Evolutionary conservation across 1,140 invertebrate species (phyloP), one percentile per base, ranked within the genome.

Genomic region (Drosophila cardini): DNA sequence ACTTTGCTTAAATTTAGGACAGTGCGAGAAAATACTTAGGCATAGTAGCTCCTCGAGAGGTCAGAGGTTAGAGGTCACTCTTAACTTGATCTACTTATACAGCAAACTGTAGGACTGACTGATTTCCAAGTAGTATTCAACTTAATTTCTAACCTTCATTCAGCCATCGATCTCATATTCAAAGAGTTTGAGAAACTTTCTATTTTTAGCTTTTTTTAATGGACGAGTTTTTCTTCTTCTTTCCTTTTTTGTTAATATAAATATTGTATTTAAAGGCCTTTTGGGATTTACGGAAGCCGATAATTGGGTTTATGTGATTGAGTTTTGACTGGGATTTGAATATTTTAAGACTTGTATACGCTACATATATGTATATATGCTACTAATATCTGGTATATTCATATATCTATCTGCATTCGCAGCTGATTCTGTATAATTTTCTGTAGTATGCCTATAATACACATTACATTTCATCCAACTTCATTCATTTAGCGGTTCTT

Each of bases 141-240:
- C 46, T 50, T 50, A 30, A 2, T 8, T 30, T 21, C 46, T 50
- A 6, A 26, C 3, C n/a, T 52, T 13, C n/a, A 15, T 30, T 52
- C 26, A 50, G 48, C 48, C 48, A 21, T 36, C 46, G 21, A 40
- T 53, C 45, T 38, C 38, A 26, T 50, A 48, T 69, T 56, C 45
- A 69, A 36, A 13, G 30, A 21, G 13, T 36, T 55, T 42, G 50
- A 50, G 16, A 78, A 72, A 55, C 45, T 42, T 55, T n/a, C n/a
- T n/a, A n/a, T n/a, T n/a, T n/a, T n/a, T n/a, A n/a, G n/a, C n/a
- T n/a, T n/a, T n/a, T 65, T 65, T 43, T 72, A 58, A 67, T 79
- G 83, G 83, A 86, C 83, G 83, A 71, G 64, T 86, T 81, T 58
- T 52, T 63, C 38, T 55, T 82, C 36, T 42, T 60, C n/a, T 48